These are phyloP conservation scores for Clarias laeviceps DNA, from an alignment of 2,797 vertebrate genomes.

Conservation along the genomic window DNA sequence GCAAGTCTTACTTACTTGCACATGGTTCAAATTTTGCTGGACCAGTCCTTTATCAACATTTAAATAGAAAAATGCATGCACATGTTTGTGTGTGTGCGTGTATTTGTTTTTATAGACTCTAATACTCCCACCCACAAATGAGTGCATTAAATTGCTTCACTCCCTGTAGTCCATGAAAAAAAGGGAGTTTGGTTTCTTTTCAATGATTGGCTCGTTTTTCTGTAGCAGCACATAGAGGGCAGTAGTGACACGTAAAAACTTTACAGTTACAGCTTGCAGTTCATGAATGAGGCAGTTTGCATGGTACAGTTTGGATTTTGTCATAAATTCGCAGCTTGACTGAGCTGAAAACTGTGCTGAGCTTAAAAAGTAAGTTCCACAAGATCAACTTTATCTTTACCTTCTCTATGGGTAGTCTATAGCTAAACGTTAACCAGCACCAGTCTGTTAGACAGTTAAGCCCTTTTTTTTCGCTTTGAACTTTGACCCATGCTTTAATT, in stretches of 20 bases:
- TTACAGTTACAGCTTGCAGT: neutral
- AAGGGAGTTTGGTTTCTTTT: neutral
- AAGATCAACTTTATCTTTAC: slow-evolving; percentile 6
- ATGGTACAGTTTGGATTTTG: slow-evolving; percentile 1
- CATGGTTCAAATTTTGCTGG: slow-evolving; percentile 15
- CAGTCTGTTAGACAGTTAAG: neutral
- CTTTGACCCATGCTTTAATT: slow-evolving; percentile 41
- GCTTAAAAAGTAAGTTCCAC: neutral
- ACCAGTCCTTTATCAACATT: slow-evolving; percentile 12
- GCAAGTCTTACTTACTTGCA: slow-evolving; percentile 18
- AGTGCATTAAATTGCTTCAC: slow-evolving; percentile 4
- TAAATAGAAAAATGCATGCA: slow-evolving; percentile 2
- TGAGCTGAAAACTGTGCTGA: neutral
- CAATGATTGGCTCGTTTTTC: neutral
- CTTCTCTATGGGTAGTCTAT: neutral
- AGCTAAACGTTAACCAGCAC: slow-evolving; percentile 37
- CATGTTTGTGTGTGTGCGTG: neutral
- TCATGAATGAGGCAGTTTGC: neutral
- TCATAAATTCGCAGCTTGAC: neutral
- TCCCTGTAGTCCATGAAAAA: neutral
- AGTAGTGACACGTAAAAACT: slow-evolving; percentile 56
- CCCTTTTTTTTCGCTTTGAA: slow-evolving; percentile 22
- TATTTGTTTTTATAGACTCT: slow-evolving; percentile 5
- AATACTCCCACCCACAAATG: neutral
- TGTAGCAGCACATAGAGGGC: slow-evolving; percentile 61